Percentiles rank a stretch among this genome's conserved stretches.
Evolutionary conservation across 2,797 vertebrate species (phyloP).

Genomic region (Pitangus sulphuratus): DNA sequence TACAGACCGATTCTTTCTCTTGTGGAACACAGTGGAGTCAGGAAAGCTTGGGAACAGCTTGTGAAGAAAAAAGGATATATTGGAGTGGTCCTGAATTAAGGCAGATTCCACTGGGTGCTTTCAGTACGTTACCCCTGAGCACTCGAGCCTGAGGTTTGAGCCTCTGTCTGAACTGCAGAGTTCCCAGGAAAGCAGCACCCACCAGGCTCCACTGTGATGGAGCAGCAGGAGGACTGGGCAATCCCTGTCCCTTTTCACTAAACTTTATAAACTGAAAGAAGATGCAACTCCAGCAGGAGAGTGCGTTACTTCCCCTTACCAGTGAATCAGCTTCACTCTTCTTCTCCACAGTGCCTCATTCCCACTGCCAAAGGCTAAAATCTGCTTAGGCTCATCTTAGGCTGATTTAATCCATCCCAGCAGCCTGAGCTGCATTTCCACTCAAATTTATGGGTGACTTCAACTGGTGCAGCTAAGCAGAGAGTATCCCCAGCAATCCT

Average conservation of each 20-base stretch:
- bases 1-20: neutral
- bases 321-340: neutral
- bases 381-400: neutral
- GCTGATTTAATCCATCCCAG: neutral
- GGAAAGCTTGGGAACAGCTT: constrained; percentile 18
- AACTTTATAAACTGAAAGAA: neutral
- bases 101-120: neutral
- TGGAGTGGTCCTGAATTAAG: neutral
- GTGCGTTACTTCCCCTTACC: neutral
- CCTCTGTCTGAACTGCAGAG: neutral
- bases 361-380: neutral
- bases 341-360: neutral
- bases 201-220: neutral
- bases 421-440: neutral
- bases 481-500: neutral
- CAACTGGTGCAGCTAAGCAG: neutral
- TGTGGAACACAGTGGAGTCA: neutral
- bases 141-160: neutral
- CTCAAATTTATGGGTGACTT: neutral
- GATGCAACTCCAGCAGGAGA: neutral
- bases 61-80: neutral
- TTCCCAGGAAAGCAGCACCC: neutral
- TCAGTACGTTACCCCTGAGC: neutral
- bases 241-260: neutral
- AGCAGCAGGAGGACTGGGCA: neutral